Percentiles rank a stretch among this genome's conserved stretches.
Evolutionary conservation across 2,888 invertebrate species (phyloP).

Genomic region (Drosophila diplacantha): DNA sequence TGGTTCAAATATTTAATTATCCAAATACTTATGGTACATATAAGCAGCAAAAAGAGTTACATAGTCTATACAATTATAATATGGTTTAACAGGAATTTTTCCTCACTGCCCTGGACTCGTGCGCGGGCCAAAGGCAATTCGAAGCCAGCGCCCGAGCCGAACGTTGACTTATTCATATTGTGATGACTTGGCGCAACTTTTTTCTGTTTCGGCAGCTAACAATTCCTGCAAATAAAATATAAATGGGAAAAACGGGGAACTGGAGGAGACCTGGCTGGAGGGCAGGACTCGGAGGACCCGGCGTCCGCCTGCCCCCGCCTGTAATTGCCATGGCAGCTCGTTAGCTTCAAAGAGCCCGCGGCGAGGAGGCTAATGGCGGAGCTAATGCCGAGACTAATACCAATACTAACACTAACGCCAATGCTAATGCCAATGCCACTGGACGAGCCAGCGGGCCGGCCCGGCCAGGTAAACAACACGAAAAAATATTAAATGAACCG

Average conservation of each 20-base stretch:
- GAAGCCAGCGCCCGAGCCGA: slow-evolving; percentile 23
- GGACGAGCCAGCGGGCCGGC: slow-evolving; percentile 43
- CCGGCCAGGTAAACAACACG: slow-evolving; percentile 65
- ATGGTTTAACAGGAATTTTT: not conserved
- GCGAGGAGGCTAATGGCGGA: slow-evolving; percentile 34
- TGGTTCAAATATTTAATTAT: too few species aligned
- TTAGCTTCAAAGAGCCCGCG: slow-evolving; percentile 52
- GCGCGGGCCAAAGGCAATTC: slow-evolving; percentile 10
- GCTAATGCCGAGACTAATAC: slow-evolving; percentile 41
- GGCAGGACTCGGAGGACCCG: slow-evolving; percentile 29
- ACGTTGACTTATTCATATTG: slow-evolving; percentile 55
- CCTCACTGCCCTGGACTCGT: slow-evolving; percentile 11
- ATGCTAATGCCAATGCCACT: slow-evolving; percentile 60
- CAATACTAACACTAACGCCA: slow-evolving; percentile 38
- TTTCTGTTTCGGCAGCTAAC: slow-evolving; percentile 39
- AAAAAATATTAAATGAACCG: slow-evolving; percentile 70
- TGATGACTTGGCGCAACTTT: slow-evolving; percentile 49
- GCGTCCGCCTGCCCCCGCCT: slow-evolving; percentile 23
- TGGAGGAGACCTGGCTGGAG: slow-evolving; percentile 26
- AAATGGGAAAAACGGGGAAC: slow-evolving; percentile 19
- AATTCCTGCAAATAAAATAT: slow-evolving; percentile 36
- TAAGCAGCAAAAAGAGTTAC: too few species aligned
- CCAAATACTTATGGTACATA: too few species aligned
- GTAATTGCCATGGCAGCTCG: slow-evolving; percentile 70
- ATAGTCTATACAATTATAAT: not conserved